Percentiles rank a stretch among this genome's conserved stretches.
Conservation (phyloP, 2,113 vertebrate genomes). For the Brachypodius melanocephalos region DNA sequence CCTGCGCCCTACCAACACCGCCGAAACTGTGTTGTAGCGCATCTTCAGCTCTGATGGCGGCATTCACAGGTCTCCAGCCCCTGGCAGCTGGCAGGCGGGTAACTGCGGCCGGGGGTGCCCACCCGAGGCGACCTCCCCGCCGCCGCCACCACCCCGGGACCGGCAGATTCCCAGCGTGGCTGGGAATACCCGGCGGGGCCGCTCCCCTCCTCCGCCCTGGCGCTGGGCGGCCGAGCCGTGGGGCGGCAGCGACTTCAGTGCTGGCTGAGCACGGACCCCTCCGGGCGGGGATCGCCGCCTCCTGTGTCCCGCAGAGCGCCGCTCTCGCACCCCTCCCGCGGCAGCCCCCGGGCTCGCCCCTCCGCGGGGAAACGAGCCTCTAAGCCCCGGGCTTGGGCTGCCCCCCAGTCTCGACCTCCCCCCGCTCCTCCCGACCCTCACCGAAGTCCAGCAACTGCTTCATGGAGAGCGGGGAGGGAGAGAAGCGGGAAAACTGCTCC, state of each 20-base stretch:
- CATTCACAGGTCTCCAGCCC: not conserved
- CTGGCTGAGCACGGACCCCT: not conserved
- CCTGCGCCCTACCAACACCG: accelerated
- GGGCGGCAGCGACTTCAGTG: not conserved
- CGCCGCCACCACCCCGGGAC: too few relatives aligned
- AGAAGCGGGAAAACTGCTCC: slow-evolving; percentile 85
- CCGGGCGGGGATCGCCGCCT: not conserved
- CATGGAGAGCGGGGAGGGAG: slow-evolving; percentile 92
- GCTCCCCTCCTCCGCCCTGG: not conserved
- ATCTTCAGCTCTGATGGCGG: accelerated
- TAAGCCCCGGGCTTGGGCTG: accelerated
- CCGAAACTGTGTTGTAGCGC: accelerated
- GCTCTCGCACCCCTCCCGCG: not conserved
- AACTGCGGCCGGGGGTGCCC: too few relatives aligned
- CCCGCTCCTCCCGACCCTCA: slow-evolving; percentile 62
- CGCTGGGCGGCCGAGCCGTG: not conserved
- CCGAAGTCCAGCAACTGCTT: slow-evolving; percentile 97
- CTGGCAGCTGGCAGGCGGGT: not conserved
- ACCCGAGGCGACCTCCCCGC: not conserved
- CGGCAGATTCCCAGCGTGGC: too few relatives aligned
- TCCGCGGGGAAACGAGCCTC: not conserved
- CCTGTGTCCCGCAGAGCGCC: not conserved
- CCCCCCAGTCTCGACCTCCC: not conserved
- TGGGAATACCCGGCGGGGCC: not conserved
- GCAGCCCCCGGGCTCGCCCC: not conserved